A percentile compares a stretch with the other conserved stretches of the same genome.
These are phyloP conservation scores for Mystacides longicornis DNA, from an alignment of 2,888 invertebrate species.

Conservation along the genomic window DNA sequence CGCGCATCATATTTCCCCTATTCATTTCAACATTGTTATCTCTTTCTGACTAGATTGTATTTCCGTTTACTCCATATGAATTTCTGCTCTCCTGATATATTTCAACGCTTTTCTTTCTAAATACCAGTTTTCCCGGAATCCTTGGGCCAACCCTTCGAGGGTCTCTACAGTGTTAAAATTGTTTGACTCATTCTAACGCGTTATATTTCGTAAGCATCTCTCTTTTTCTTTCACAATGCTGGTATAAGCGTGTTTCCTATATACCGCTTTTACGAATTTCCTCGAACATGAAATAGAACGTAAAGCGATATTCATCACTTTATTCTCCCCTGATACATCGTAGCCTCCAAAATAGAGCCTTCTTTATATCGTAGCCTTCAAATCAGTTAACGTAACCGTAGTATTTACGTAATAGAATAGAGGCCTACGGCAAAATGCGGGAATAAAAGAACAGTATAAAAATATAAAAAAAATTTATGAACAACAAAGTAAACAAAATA, in stretches of 20 bases:
- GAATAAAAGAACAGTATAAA: too few species aligned
- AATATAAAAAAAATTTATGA: too few species aligned
- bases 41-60: neutral
- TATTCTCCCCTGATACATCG: slow-evolving; percentile 21
- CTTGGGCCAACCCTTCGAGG: slow-evolving; percentile 26
- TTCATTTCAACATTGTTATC: neutral
- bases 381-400: neutral
- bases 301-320: neutral
- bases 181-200: slow-evolving; percentile 9
- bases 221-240: slow-evolving; percentile 1
- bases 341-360: slow-evolving; percentile 26
- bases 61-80: slow-evolving; percentile 2
- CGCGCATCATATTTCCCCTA: slow-evolving; percentile 8
- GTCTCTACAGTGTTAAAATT: slow-evolving; percentile 14
- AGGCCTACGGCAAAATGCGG: too few species aligned
- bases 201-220: neutral
- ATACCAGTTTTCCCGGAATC: slow-evolving; percentile 19
- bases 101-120: slow-evolving; percentile 23
- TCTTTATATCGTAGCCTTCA: slow-evolving; percentile 21
- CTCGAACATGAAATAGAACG: neutral
- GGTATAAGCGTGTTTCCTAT: neutral
- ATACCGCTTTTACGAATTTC: neutral
- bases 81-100: slow-evolving; percentile 20
- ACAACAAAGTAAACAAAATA: too few species aligned
- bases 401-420: slow-evolving; percentile 1